Evolutionary conservation across 2,113 vertebrate genomes (phyloP).

Genomic region (Scophthalmus maximus): DNA sequence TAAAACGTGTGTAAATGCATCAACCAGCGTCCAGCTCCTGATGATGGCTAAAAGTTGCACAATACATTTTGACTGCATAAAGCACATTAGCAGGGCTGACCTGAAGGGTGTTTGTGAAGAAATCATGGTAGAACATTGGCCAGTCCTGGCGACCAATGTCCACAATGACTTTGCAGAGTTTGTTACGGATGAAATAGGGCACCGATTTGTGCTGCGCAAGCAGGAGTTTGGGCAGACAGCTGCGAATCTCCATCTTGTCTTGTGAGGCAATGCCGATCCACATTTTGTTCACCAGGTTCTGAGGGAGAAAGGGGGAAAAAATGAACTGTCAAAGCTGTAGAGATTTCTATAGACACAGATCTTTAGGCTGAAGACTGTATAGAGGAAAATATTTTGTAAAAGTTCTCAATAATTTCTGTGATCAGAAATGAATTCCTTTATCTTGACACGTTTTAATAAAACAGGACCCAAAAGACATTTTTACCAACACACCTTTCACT

Average conservation of each 20-base stretch:
- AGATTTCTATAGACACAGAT: not conserved
- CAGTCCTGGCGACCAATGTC: slow-evolving; percentile 98
- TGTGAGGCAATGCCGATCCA: slow-evolving; percentile 96
- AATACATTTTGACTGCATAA: not conserved
- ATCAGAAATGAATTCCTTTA: no score
- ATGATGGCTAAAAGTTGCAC: no score
- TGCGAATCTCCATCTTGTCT: slow-evolving; percentile 98
- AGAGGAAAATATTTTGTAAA: no score
- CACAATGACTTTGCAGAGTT: slow-evolving; percentile 98
- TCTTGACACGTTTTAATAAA: no score
- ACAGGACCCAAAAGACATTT: no score
- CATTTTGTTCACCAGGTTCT: slow-evolving; percentile 99
- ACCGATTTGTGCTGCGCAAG: slow-evolving; percentile 94
- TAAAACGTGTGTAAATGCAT: no score
- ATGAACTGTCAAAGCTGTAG: not conserved
- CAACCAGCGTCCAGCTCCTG: no score
- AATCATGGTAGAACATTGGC: slow-evolving; percentile 99
- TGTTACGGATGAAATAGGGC: slow-evolving; percentile 98
- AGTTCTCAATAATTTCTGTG: no score
- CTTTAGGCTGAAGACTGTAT: not conserved
- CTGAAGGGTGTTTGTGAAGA: slow-evolving; percentile 98
- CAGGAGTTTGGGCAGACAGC: slow-evolving; percentile 95
- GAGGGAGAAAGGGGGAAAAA: slow-evolving; percentile 32
- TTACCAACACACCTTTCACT: no score
- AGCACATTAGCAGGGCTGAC: slow-evolving; percentile 67